phyloP scores from a whole-genome alignment of 2,113 vertebrate genomes.

The Anolis carolinensis region DNA sequence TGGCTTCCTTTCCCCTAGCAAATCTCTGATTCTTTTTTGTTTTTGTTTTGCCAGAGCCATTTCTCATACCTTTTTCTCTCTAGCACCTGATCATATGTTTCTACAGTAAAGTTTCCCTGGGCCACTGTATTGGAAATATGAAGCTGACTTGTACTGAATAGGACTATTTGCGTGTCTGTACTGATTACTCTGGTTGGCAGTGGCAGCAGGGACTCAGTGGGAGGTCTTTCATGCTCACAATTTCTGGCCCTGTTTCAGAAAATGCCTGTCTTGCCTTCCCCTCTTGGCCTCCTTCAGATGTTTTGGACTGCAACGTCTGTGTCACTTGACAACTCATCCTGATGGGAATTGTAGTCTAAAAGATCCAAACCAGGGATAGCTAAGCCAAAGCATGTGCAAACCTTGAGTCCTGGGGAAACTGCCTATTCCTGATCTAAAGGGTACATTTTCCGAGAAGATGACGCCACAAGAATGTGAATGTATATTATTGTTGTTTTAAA shows the following conservation, averaged over 20 bases:
- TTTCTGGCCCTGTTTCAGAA: no score
- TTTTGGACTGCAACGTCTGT: background rate
- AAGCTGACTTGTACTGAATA: no score
- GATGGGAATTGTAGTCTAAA: background rate
- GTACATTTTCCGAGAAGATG: no score
- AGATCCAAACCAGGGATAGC: background rate
- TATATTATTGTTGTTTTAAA: no score
- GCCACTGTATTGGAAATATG: background rate
- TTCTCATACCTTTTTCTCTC: background rate
- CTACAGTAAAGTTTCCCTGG: background rate
- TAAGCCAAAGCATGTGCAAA: no score
- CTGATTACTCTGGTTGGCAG: no score
- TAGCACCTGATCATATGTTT: background rate
- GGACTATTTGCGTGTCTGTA: no score
- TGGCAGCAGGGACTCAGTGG: no score
- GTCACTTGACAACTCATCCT: background rate
- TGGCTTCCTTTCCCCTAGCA: background rate
- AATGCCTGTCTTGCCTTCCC: background rate
- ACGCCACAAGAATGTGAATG: no score
- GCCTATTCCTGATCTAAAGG: no score
- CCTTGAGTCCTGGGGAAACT: no score
- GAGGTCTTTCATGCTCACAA: no score
- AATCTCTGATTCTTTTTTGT: background rate
- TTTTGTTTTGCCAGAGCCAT: background rate
- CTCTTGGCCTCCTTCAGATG: background rate